Evolutionary conservation across 1,140 invertebrate species (phyloP), one percentile per base, ranked within the genome.

Genomic region (Leucophenga varia): DNA sequence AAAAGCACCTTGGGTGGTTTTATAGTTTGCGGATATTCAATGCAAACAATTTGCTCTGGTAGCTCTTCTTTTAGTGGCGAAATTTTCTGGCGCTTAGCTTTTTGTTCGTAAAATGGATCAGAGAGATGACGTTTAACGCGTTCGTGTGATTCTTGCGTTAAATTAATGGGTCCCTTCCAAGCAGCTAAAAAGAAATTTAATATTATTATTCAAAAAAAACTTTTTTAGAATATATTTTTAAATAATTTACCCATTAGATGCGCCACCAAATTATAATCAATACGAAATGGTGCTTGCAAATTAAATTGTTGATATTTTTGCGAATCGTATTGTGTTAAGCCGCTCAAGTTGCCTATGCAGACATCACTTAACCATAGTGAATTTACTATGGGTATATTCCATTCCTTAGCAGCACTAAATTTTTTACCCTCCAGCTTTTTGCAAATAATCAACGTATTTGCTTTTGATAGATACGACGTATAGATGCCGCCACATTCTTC

Each of bases 351-450:
- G 1, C 95, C 95, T 48, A 97, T 86, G 54, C 97, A 80, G 30
- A 98, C 81, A 75, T 98, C 95, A 43, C 89, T 93, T 34, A 98
- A 77, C 95, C 95, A 98, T 50, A 90, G 86, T 6, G 89, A 86
- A 76, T 95, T 97, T 1, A 98, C 93, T 2, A 93, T 85, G 12
- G 90, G 87, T 13, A 83, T 84, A 58, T 82, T 82, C 90, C 92
- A 97, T 73, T 97, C 91, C 35, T 90, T 83, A 0, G 95, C 95
- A 60, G 91, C 90, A 55, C 86, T 80, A 76, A 88, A 95, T 76
- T 97, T 97, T 37, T 79, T 78, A 21, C 93, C 93, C 58, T 94
- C 91, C 0, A 86, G 82, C 57, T 91, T 92, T 57, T 82, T 82
- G 64, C 85, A 84, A 49, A 89, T 79, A 12, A 90, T 73, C 28